Percentiles rank a stretch among this genome's conserved stretches.
Conservation (phyloP, 1,140 invertebrate species). For the Scaptomyza pallida region DNA sequence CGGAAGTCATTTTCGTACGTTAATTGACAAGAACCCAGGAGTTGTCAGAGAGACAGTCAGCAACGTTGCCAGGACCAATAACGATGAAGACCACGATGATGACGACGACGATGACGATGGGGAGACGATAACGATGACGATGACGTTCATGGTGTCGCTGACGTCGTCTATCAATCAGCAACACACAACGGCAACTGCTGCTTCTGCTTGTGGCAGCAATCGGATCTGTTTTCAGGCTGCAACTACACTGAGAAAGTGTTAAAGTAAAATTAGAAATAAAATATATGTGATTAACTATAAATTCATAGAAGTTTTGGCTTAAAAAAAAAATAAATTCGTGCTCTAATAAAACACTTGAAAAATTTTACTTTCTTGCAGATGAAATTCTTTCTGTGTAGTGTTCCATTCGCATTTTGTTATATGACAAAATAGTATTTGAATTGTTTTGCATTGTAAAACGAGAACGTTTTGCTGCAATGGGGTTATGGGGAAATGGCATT, state of each 20-base stretch:
- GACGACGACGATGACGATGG: slow-evolving; percentile 2
- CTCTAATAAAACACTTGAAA: too few species aligned
- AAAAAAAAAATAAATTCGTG: too few species aligned
- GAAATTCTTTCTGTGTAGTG: neutral
- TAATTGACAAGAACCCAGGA: slow-evolving; percentile 71
- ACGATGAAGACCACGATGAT: slow-evolving; percentile 42
- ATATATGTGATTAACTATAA: too few species aligned
- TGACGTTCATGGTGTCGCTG: slow-evolving; percentile 70
- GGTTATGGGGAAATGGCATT: slow-evolving; percentile 3
- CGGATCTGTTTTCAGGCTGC: neutral
- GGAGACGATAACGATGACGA: slow-evolving; percentile 16
- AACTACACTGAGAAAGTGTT: too few species aligned
- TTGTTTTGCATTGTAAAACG: slow-evolving; percentile 72
- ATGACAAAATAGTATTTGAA: slow-evolving; percentile 65
- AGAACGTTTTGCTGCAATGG: neutral
- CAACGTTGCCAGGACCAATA: slow-evolving; percentile 35
- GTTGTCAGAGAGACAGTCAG: slow-evolving; percentile 1
- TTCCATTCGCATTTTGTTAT: slow-evolving; percentile 62
- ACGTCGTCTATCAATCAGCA: slow-evolving; percentile 76
- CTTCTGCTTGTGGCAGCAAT: slow-evolving; percentile 19
- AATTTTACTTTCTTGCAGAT: too few species aligned
- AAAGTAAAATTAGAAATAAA: too few species aligned
- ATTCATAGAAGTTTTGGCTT: too few species aligned
- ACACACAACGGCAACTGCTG: slow-evolving; percentile 40
- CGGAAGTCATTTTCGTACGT: slow-evolving; percentile 83